phyloP scores from a whole-genome alignment of 2,888 invertebrate genomes.

The Gortyna flavago region DNA sequence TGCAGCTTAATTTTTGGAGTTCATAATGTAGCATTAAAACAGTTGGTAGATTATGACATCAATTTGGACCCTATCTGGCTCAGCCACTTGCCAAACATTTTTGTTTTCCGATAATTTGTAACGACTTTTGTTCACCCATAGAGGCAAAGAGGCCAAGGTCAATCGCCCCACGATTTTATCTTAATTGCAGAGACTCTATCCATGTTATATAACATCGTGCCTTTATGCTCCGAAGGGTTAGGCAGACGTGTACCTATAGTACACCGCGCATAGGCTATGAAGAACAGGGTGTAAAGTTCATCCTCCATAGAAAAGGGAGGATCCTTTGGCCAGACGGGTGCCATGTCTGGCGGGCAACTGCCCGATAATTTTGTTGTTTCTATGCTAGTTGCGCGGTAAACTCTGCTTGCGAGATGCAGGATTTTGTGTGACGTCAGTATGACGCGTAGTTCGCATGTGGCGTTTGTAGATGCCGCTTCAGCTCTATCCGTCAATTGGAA shows the following conservation, averaged over 20 bases:
- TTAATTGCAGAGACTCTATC: not conserved
- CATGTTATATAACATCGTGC: not conserved
- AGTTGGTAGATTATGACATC: not conserved
- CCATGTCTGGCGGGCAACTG: no score
- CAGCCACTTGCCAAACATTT: not conserved
- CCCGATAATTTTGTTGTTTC: no score
- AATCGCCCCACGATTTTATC: not conserved
- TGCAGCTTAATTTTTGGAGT: not conserved
- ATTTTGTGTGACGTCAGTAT: no score
- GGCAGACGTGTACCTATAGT: not conserved
- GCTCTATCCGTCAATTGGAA: not conserved
- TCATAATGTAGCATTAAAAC: not conserved
- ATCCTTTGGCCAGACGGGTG: no score
- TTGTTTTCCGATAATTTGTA: not conserved
- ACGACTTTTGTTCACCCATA: not conserved
- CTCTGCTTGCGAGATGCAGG: no score
- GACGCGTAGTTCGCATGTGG: no score
- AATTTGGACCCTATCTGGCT: not conserved
- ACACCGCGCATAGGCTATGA: not conserved
- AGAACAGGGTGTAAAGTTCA: no score
- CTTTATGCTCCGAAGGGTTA: not conserved
- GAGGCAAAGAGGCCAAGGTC: not conserved
- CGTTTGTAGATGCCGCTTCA: no score
- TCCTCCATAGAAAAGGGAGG: no score
- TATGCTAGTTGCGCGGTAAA: no score